A percentile compares a stretch with the other conserved stretches of the same genome.
Conservation (phyloP, 2,113 vertebrate genomes). For the Zosterops borbonicus region DNA sequence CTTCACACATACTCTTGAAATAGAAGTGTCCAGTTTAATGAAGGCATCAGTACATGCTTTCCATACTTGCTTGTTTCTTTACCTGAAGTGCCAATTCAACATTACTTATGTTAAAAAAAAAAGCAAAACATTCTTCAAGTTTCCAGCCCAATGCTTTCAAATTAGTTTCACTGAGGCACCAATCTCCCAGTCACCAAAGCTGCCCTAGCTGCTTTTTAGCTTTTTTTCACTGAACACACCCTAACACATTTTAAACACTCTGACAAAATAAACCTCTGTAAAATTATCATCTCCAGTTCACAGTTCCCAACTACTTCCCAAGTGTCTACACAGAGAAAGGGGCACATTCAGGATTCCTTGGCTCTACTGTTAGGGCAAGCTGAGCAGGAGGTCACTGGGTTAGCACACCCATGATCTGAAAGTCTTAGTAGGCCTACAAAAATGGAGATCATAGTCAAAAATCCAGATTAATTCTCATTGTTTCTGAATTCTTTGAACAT, state of each 20-base stretch:
- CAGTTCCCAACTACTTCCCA: background rate
- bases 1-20: background rate
- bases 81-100: background rate
- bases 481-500: background rate
- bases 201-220: background rate
- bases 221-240: background rate
- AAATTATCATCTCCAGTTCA: background rate
- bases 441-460: background rate
- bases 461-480: background rate
- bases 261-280: background rate
- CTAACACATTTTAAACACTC: background rate
- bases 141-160: background rate
- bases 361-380: background rate
- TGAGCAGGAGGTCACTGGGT: background rate
- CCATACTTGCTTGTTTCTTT: background rate
- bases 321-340: background rate
- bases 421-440: background rate
- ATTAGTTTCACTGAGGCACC: background rate
- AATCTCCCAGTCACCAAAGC: background rate
- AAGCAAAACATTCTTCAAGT: background rate
- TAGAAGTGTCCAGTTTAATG: slow-evolving; percentile 9
- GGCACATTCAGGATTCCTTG: background rate
- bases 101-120: background rate
- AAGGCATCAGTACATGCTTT: background rate
- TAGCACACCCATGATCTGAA: background rate